Evolutionary conservation across 2,797 vertebrate genomes (phyloP).

Genomic region (Bucorvus abyssinicus): DNA sequence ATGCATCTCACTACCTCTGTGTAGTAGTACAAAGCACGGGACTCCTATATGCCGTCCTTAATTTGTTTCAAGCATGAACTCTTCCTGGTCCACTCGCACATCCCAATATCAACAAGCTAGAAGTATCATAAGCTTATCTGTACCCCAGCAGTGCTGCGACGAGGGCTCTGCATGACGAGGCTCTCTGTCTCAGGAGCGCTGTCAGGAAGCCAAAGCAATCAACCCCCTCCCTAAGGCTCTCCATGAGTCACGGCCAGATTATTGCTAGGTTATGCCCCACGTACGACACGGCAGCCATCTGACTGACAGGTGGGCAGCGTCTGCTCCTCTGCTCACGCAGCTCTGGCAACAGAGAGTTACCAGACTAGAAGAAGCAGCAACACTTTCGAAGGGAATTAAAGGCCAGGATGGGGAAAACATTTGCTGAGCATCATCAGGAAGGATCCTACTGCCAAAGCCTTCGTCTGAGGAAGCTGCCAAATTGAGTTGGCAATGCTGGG

Average conservation of each 20-base stretch:
- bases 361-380: background rate
- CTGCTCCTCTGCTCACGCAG: background rate
- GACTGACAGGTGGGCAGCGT: background rate
- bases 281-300: background rate
- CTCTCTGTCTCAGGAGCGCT: rapidly evolving
- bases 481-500: background rate
- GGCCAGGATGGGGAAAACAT: background rate
- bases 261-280: background rate
- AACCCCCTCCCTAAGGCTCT: background rate
- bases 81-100: background rate
- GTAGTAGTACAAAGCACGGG: background rate
- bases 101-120: background rate
- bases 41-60: background rate
- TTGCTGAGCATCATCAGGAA: background rate
- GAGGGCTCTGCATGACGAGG: rapidly evolving
- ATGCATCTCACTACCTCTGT: background rate
- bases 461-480: background rate
- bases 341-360: background rate
- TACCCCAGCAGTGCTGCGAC: background rate
- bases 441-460: background rate
- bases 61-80: background rate
- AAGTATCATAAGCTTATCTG: background rate
- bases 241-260: background rate
- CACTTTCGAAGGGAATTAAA: background rate
- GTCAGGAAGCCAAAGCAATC: background rate